phyloP scores from a whole-genome alignment of 1,140 invertebrate genomes.

The Eriocheir sinensis region DNA sequence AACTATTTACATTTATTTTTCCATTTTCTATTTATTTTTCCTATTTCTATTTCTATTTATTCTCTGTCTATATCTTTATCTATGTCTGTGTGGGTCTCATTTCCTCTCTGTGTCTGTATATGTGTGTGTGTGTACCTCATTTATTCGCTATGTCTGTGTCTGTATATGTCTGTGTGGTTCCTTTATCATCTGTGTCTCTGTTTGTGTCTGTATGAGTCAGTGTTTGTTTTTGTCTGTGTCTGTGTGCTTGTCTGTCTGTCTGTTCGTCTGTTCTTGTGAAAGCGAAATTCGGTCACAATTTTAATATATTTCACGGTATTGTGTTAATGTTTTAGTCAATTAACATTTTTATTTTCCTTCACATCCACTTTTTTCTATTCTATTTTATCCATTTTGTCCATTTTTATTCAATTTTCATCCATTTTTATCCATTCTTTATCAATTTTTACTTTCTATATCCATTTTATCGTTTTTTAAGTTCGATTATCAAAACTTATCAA shows the following conservation, averaged over 20 bases:
- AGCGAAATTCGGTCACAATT: too few relatives aligned
- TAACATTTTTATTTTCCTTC: conserved; percentile 28
- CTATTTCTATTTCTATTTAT: background rate
- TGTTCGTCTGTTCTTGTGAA: too few relatives aligned
- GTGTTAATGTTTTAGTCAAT: too few relatives aligned
- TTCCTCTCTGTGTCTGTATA: background rate
- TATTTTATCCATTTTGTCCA: background rate
- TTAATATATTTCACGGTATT: too few relatives aligned
- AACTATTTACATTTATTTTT: too few relatives aligned
- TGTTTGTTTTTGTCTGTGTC: background rate
- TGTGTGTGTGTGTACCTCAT: conserved; percentile 30
- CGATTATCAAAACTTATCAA: too few relatives aligned
- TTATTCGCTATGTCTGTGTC: conserved; percentile 34
- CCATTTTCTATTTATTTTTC: background rate
- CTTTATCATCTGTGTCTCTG: too few relatives aligned
- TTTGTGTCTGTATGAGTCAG: conserved; percentile 31
- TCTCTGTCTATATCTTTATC: background rate
- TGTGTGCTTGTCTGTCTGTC: too few relatives aligned
- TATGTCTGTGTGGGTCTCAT: background rate
- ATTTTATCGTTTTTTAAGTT: too few relatives aligned
- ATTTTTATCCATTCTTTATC: too few relatives aligned
- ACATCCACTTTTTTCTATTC: background rate
- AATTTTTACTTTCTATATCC: too few relatives aligned
- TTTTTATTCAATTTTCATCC: background rate
- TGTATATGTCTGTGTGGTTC: conserved; percentile 46